Percentiles rank a stretch among this genome's conserved stretches.
Conservation (phyloP, 2,888 invertebrate species). For the Atethmia centrago region DNA sequence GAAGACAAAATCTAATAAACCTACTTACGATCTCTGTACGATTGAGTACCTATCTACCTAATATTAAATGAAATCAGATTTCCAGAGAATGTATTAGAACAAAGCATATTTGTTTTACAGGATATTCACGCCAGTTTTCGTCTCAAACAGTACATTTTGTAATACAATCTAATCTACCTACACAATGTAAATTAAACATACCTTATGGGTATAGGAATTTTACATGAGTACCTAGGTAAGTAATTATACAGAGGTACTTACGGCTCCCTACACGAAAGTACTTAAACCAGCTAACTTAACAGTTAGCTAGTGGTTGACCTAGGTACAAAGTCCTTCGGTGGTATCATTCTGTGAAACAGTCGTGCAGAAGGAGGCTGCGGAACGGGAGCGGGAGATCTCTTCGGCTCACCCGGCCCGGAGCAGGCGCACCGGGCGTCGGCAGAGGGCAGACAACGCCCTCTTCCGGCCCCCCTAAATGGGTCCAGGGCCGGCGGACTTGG, state of each 20-base stretch:
- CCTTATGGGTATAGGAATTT: not conserved
- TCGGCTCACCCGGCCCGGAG: too few relatives aligned
- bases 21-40: not conserved
- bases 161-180: not conserved
- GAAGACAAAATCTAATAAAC: constrained; percentile 4
- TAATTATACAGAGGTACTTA: not conserved
- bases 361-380: too few relatives aligned
- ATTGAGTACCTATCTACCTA: not conserved
- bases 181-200: not conserved
- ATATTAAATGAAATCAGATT: constrained; percentile 11
- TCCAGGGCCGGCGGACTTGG: too few relatives aligned
- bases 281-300: not conserved
- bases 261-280: too few relatives aligned
- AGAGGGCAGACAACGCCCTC: too few relatives aligned
- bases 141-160: not conserved
- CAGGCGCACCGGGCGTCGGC: too few relatives aligned
- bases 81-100: not conserved
- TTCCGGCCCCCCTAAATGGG: too few relatives aligned
- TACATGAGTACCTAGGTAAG: too few relatives aligned
- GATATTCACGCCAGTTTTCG: constrained; percentile 14
- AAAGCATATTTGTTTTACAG: constrained; percentile 13
- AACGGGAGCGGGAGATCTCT: too few relatives aligned
- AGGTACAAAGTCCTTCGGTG: not conserved
- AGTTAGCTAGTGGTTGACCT: not conserved
- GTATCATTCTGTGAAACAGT: too few relatives aligned